These are phyloP conservation scores for Sarcophaga bullata DNA, from an alignment of 1,140 invertebrate genomes.

Conservation along the genomic window DNA sequence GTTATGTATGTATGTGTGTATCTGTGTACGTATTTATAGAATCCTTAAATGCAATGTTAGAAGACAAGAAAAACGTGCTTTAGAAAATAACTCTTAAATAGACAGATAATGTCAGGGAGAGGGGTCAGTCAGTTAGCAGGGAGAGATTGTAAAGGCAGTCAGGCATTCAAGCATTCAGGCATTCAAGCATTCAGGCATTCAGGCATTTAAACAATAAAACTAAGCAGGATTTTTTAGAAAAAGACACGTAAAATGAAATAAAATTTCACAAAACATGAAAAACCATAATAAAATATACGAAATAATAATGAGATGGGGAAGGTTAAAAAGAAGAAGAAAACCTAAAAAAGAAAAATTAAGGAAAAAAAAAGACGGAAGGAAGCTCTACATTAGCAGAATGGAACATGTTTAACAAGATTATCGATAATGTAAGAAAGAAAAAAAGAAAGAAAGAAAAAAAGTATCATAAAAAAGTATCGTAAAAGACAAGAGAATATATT, in stretches of 20 bases:
- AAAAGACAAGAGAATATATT: slow-evolving; percentile 21
- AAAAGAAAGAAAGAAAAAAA: slow-evolving; percentile 6
- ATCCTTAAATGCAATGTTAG: neutral
- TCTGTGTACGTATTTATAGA: neutral
- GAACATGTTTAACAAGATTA: slow-evolving; percentile 40
- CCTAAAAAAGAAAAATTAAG: neutral
- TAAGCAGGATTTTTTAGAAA: neutral
- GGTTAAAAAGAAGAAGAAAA: neutral
- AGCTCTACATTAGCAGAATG: slow-evolving; percentile 28
- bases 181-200: neutral
- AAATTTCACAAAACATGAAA: slow-evolving; percentile 15
- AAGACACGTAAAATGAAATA: neutral
- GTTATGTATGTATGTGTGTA: neutral
- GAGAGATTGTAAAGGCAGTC: neutral
- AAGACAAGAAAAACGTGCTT: slow-evolving; percentile 9
- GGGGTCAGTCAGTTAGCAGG: no score
- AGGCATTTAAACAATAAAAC: neutral
- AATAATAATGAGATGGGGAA: neutral
- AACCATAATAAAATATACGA: slow-evolving; percentile 4
- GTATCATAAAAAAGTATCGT: neutral
- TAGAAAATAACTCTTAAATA: neutral
- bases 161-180: neutral
- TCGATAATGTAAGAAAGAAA: slow-evolving; percentile 6
- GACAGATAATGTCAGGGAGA: no score
- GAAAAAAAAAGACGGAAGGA: slow-evolving; percentile 31